Conservation (phyloP, 2,888 invertebrate genomes). For the Hymenopus coronatus region DNA sequence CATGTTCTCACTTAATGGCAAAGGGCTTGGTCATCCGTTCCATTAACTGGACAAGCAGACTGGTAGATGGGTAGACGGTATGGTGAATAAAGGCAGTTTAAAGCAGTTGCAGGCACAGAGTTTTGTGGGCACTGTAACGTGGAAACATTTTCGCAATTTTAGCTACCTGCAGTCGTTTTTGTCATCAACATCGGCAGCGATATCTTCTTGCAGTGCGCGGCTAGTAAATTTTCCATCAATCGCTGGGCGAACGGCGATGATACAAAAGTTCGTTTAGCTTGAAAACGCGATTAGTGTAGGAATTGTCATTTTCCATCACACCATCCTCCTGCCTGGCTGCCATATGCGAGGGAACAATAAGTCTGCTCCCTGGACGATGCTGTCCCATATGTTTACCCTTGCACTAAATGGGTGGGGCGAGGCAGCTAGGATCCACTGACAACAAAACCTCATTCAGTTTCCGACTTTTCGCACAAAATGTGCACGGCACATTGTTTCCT, state of each 20-base stretch:
- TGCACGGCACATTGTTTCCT: not conserved
- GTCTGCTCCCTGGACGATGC: conserved; percentile 16
- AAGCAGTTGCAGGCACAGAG: not conserved
- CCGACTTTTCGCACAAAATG: not conserved
- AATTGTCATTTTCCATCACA: not conserved
- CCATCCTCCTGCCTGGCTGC: not conserved
- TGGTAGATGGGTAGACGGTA: not conserved
- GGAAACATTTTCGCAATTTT: not conserved
- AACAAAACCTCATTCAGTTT: not conserved
- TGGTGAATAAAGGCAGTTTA: not conserved
- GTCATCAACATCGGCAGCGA: not conserved
- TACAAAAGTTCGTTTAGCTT: conserved; percentile 1
- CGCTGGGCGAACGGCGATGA: not conserved
- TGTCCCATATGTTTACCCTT: conserved; percentile 26
- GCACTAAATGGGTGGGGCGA: not conserved
- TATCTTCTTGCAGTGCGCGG: not conserved
- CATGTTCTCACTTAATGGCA: too few species aligned
- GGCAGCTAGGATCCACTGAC: not conserved
- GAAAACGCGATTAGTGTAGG: conserved; percentile 1
- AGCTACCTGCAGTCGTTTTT: not conserved
- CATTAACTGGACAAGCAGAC: too few species aligned
- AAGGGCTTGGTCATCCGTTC: too few species aligned
- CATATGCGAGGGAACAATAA: conserved; percentile 17
- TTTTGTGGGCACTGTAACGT: not conserved
- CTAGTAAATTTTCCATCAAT: not conserved